A percentile compares a stretch with the other conserved stretches of the same genome.
phyloP scores from a whole-genome alignment of 2,113 vertebrate species.

The Dendrocopos noguchii region DNA sequence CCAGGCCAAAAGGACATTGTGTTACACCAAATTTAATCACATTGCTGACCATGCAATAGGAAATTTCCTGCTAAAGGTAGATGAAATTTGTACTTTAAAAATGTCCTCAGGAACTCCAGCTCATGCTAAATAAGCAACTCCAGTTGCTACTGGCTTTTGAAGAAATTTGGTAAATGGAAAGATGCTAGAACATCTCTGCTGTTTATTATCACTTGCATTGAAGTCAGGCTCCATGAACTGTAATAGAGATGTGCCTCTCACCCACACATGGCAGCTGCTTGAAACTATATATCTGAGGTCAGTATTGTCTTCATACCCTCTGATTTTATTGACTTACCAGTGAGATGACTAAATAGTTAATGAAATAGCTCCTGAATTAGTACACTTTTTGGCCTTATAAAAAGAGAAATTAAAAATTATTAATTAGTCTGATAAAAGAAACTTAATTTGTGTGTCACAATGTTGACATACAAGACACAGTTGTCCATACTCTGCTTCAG shows the following conservation, averaged over 20 bases:
- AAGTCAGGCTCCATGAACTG: neutral
- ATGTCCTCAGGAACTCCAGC: neutral
- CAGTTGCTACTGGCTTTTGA: neutral
- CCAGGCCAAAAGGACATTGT: neutral
- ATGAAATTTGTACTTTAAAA: neutral
- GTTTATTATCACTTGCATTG: neutral
- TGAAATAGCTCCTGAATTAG: neutral
- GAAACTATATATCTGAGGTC: conserved; percentile 47
- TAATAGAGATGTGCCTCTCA: neutral
- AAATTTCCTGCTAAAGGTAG: neutral
- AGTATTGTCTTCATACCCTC: neutral
- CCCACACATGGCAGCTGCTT: conserved; percentile 56
- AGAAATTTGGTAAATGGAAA: neutral
- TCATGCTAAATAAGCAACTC: neutral
- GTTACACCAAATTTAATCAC: neutral
- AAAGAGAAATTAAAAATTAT: neutral
- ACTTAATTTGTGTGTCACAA: neutral
- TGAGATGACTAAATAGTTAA: neutral
- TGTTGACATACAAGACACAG: neutral
- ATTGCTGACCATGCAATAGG: accelerated
- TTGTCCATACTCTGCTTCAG: neutral
- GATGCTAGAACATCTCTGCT: neutral
- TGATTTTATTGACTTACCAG: neutral
- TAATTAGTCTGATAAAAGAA: neutral
- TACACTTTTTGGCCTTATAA: neutral